Evolutionary conservation across 2,888 invertebrate genomes (phyloP).

Genomic region (Drosophila putrida): DNA sequence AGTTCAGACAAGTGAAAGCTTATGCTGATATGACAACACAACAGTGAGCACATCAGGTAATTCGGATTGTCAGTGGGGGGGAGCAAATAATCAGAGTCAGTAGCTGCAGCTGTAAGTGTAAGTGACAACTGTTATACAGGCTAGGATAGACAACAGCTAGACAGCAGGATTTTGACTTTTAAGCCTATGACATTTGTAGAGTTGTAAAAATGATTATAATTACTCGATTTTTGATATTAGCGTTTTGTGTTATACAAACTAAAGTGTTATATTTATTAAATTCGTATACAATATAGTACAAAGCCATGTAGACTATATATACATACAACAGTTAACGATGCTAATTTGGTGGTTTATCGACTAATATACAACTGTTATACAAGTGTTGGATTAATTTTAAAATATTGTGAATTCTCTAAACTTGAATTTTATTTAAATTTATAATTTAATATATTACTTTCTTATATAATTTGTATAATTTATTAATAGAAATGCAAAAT

Average conservation of each 20-base stretch:
- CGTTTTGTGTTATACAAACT: not conserved
- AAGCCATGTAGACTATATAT: no score
- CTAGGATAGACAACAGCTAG: not conserved
- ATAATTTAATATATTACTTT: no score
- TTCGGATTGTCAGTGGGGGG: slow-evolving; percentile 16
- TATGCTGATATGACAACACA: slow-evolving; percentile 28
- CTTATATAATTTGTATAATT: no score
- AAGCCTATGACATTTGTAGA: not conserved
- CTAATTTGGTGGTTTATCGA: no score
- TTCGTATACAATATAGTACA: no score
- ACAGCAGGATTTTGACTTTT: not conserved
- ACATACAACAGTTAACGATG: not conserved
- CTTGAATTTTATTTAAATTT: no score
- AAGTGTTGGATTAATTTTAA: not conserved
- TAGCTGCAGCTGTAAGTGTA: not conserved
- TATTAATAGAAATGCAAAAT: no score
- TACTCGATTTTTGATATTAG: not conserved
- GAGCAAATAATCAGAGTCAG: slow-evolving; percentile 7
- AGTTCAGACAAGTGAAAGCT: slow-evolving; percentile 10
- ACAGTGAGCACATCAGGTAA: slow-evolving; percentile 9
- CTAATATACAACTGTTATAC: not conserved
- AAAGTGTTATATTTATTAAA: not conserved
- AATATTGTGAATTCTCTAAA: no score
- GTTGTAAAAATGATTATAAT: not conserved
- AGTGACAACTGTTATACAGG: slow-evolving; percentile 4